A percentile compares a stretch with the other conserved stretches of the same genome.
Conservation (phyloP, 2,113 vertebrate genomes). For the Syngnathus typhle region DNA sequence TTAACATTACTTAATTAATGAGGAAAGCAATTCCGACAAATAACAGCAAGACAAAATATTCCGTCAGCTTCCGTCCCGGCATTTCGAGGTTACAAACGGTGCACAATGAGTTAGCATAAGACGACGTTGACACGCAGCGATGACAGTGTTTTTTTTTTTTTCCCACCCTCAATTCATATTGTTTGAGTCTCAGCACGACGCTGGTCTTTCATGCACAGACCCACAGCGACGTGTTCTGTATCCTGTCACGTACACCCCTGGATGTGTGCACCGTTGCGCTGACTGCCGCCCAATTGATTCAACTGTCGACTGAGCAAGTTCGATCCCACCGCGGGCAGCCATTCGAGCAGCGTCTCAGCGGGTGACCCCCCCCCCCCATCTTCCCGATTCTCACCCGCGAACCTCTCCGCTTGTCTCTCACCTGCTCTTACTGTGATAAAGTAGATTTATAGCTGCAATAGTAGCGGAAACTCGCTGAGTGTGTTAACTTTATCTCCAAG, state of each 20-base stretch:
- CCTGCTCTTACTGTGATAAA: conserved; percentile 43
- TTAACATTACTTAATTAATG: too few species aligned
- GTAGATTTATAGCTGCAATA: conserved; percentile 57
- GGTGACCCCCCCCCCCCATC: conserved; percentile 14
- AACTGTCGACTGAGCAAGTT: conserved; percentile 64
- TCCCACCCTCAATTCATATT: conserved; percentile 28
- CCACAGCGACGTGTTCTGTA: conserved; percentile 43
- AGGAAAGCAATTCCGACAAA: too few species aligned
- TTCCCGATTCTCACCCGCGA: conserved; percentile 4
- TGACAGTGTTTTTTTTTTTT: neutral
- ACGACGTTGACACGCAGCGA: too few species aligned
- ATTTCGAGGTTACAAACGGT: too few species aligned
- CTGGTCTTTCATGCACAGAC: conserved; percentile 39
- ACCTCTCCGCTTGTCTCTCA: conserved; percentile 19
- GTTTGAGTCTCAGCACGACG: conserved; percentile 29
- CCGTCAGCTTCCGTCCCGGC: too few species aligned
- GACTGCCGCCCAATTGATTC: conserved; percentile 62
- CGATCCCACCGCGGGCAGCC: conserved; percentile 44
- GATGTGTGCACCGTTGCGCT: conserved; percentile 45
- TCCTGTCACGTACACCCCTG: conserved; percentile 55
- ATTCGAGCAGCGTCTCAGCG: conserved; percentile 22
- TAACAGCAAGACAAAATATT: too few species aligned
- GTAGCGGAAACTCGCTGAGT: conserved; percentile 59
- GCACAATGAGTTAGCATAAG: too few species aligned
- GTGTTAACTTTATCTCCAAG: conserved; percentile 70